These are phyloP conservation scores for Cerastis leucographa DNA, from an alignment of 2,888 invertebrate species.

Conservation along the genomic window DNA sequence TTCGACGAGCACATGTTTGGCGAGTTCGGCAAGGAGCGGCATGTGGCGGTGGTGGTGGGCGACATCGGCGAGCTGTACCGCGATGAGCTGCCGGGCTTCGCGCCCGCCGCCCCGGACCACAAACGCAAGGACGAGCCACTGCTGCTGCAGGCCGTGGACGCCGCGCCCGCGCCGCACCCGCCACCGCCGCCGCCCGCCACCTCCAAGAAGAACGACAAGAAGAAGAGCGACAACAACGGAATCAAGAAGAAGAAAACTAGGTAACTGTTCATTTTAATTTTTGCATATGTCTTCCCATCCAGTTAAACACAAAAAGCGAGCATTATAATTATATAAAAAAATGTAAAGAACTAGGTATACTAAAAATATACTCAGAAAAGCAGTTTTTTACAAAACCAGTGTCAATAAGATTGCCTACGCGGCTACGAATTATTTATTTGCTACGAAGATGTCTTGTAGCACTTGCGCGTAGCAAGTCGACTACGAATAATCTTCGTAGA, in stretches of 20 bases:
- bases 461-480: constrained; percentile 32
- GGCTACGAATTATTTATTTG: constrained; percentile 30
- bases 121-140: constrained; percentile 87
- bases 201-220: constrained; percentile 94
- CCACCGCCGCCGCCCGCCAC: constrained; percentile 83
- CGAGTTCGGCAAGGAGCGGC: constrained; percentile 92
- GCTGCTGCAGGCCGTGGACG: constrained; percentile 82
- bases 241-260: constrained; percentile 98
- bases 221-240: constrained; percentile 96
- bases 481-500: constrained; percentile 60
- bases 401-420: background rate
- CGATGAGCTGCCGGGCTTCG: constrained; percentile 85
- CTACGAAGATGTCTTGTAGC: constrained; percentile 53
- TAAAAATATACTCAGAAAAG: background rate
- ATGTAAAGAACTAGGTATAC: background rate
- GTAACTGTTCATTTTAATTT: constrained; percentile 83
- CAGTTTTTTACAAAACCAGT: background rate
- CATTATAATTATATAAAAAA: background rate
- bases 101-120: constrained; percentile 70
- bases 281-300: background rate
- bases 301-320: background rate
- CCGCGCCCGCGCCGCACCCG: constrained; percentile 75
- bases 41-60: constrained; percentile 88
- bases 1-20: constrained; percentile 95
- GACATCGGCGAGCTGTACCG: constrained; percentile 88